Base-by-base conservation (phyloP, 1,140 invertebrate genomes). In the Rhizoglyphus robini region DNA sequence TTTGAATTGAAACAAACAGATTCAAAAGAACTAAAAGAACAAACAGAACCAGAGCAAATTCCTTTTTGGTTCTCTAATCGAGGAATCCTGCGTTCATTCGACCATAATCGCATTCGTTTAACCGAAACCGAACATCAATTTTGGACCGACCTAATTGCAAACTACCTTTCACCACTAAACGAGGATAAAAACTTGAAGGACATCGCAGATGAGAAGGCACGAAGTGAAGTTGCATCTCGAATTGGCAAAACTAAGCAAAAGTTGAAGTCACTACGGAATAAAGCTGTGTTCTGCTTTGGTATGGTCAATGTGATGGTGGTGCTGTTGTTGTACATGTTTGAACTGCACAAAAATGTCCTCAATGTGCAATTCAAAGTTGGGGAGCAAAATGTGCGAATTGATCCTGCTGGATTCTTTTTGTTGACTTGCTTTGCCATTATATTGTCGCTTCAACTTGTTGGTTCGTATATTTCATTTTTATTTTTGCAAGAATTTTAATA, bases 41-140 rank as follows among this genome's bases (percentile, higher is more conserved):
- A n/a, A n/a, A n/a, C n/a, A n/a, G n/a, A n/a, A n/a, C n/a, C n/a
- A n/a, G n/a, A n/a, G n/a, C n/a, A n/a, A n/a, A n/a, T n/a, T n/a
- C n/a, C n/a, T n/a, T n/a, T n/a, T n/a, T n/a, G n/a, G n/a, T n/a
- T n/a, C n/a, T n/a, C n/a, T n/a, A n/a, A n/a, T n/a, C n/a, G n/a
- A n/a, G n/a, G n/a, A n/a, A n/a, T n/a, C n/a, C n/a, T n/a, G n/a
- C n/a, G n/a, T n/a, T n/a, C n/a, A n/a, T n/a, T n/a, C n/a, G n/a
- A 74, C 92, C 93, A 1, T 91, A 87, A 71, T 96, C n/a, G n/a
- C n/a, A 93, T 93, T 87, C 96, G 66, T 88, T 90, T 74, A 91
- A 96, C 74, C 83, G 86, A 0, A 86, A 88, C 65, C 34, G 93
- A 96, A 77, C 81, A 86, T 51, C 80, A 83, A 46, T 97, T 97